Percentiles rank a stretch among this genome's conserved stretches.
phyloP scores from a whole-genome alignment of 2,113 vertebrate species.

The Pygoscelis adeliae region DNA sequence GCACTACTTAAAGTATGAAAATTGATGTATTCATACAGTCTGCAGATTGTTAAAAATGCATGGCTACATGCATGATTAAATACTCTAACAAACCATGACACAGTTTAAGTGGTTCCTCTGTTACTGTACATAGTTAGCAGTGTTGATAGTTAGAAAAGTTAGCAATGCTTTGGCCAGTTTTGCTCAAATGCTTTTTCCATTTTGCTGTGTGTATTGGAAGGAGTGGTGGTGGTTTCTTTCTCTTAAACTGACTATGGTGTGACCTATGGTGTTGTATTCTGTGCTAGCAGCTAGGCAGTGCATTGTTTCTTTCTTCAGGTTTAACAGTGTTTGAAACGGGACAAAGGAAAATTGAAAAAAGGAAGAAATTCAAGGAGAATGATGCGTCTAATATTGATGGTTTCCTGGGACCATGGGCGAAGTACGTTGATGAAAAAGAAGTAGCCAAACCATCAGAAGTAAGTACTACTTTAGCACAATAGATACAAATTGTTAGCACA shows the following conservation, averaged over 20 bases:
- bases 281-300: neutral
- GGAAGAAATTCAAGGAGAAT: constrained; percentile 94
- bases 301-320: constrained; percentile 72
- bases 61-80: neutral
- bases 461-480: constrained; percentile 16
- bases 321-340: constrained; percentile 94
- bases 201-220: neutral
- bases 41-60: neutral
- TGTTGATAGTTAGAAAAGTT: neutral
- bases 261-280: neutral
- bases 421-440: constrained; percentile 94
- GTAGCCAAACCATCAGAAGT: constrained; percentile 95
- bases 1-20: neutral
- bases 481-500: neutral
- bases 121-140: neutral
- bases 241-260: neutral
- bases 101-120: neutral
- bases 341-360: constrained; percentile 89
- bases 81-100: neutral
- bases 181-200: neutral
- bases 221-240: rapidly evolving
- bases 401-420: constrained; percentile 96
- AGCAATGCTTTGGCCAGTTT: neutral
- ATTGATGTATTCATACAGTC: neutral
- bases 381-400: constrained; percentile 92